Percentiles rank a stretch among this genome's conserved stretches.
Conservation (phyloP, 2,797 vertebrate species). For the Manis javanica region DNA sequence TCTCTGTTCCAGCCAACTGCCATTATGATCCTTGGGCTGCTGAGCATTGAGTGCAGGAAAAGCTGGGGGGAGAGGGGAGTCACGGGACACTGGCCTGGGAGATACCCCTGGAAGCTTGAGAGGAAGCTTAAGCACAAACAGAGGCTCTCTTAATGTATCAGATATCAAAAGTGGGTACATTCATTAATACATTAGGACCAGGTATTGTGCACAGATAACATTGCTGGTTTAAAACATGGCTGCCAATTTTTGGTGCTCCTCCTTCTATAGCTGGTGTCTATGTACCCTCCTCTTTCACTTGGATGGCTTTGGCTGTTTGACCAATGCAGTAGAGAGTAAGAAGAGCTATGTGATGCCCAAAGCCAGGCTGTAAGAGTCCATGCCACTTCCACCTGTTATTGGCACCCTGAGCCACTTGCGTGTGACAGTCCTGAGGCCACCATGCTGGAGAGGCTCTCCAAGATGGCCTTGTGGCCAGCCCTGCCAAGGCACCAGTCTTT, state of each 20-base stretch:
- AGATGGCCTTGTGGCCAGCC: neutral
- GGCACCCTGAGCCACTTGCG: neutral
- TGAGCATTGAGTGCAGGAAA: accelerated
- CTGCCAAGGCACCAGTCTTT: too few relatives aligned
- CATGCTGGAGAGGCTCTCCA: neutral
- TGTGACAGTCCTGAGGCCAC: neutral
- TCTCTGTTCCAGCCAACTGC: neutral
- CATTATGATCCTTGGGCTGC: too few relatives aligned
- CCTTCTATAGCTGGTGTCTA: neutral
- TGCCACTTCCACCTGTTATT: neutral
- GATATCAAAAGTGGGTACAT: neutral
- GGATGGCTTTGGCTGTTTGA: neutral
- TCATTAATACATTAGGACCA: neutral
- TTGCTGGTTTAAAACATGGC: neutral
- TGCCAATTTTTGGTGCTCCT: neutral
- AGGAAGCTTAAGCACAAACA: neutral
- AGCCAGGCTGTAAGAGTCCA: neutral
- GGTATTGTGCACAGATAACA: neutral
- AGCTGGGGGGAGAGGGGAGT: neutral
- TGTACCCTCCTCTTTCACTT: neutral
- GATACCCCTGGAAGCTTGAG: neutral
- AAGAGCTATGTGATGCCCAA: neutral
- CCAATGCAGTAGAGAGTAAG: neutral
- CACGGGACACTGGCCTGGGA: neutral
- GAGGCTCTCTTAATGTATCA: neutral